phyloP scores from a whole-genome alignment of 1,140 invertebrate species.

The Philaenus spumarius region DNA sequence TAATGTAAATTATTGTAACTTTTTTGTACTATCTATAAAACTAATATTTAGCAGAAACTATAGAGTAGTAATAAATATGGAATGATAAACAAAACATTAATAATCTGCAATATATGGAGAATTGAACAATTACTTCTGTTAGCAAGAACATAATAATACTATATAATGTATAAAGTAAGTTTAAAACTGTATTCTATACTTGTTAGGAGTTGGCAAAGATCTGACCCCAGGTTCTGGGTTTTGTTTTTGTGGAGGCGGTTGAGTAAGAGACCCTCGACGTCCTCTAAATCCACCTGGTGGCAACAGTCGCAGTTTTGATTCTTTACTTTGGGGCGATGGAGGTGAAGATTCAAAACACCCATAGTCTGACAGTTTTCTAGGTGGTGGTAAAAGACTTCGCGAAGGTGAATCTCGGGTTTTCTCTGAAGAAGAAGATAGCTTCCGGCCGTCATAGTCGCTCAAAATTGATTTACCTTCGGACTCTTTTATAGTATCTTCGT shows the following conservation, averaged over 20 bases:
- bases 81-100: too few species aligned
- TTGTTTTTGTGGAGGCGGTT: conserved; percentile 20
- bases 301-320: conserved; percentile 26
- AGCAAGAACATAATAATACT: too few species aligned
- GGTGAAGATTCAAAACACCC: conserved; percentile 22
- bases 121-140: too few species aligned
- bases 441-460: conserved; percentile 16
- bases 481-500: conserved; percentile 4
- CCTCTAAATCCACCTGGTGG: conserved; percentile 15
- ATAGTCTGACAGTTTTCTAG: conserved; percentile 31
- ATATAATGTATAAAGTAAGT: neutral
- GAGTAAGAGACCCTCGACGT: conserved; percentile 28
- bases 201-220: conserved; percentile 33
- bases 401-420: conserved; percentile 24
- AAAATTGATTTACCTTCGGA: conserved; percentile 14
- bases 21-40: too few species aligned
- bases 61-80: too few species aligned
- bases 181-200: conserved; percentile 35
- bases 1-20: too few species aligned
- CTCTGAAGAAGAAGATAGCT: conserved; percentile 17
- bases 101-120: too few species aligned
- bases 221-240: conserved; percentile 22
- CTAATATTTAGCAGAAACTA: too few species aligned
- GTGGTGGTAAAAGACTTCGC: conserved; percentile 30
- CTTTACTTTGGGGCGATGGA: conserved; percentile 20